Percentiles rank a stretch among this genome's conserved stretches.
These are phyloP conservation scores for Sycon ciliatum DNA, from an alignment of 37 sponge, comb jelly and placozoan species.

Conservation along the genomic window DNA sequence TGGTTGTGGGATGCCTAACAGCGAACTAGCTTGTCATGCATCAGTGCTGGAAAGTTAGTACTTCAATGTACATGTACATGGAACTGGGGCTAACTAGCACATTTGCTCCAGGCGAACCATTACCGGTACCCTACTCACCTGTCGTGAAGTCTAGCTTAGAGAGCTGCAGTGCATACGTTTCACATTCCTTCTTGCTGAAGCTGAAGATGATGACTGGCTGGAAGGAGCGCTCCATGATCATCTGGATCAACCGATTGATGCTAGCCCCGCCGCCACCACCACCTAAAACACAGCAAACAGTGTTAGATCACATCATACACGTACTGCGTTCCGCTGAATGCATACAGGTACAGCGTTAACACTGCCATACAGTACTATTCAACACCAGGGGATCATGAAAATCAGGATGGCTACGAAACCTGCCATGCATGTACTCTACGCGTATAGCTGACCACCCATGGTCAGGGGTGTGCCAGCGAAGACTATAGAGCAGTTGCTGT, in stretches of 20 bases:
- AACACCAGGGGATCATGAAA: too few relatives aligned
- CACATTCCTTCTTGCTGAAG: constrained; percentile 89
- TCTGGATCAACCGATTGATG: constrained; percentile 57
- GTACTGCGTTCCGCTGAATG: constrained; percentile 5
- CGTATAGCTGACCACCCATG: too few relatives aligned
- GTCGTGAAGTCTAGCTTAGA: constrained; percentile 97
- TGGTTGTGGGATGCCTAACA: too few relatives aligned
- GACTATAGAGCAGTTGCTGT: too few relatives aligned
- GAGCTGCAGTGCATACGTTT: constrained; percentile 90
- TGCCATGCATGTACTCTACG: too few relatives aligned
- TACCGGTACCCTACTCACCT: constrained; percentile 22
- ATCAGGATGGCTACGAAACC: too few relatives aligned
- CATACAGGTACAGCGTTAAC: too few relatives aligned
- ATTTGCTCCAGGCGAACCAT: too few relatives aligned
- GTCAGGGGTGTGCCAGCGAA: too few relatives aligned
- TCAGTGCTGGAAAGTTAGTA: not conserved
- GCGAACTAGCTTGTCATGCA: too few relatives aligned
- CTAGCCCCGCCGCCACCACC: not conserved
- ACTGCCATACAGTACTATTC: too few relatives aligned
- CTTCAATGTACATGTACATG: not conserved
- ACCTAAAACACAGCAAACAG: not conserved
- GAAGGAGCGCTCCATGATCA: constrained; percentile 88
- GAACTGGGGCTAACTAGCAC: too few relatives aligned
- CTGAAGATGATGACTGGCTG: constrained; percentile 96
- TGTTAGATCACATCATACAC: not conserved